A percentile compares a stretch with the other conserved stretches of the same genome.
These are phyloP conservation scores for Odocoileus virginianus DNA, from an alignment of 2,113 vertebrate genomes.

Conservation along the genomic window DNA sequence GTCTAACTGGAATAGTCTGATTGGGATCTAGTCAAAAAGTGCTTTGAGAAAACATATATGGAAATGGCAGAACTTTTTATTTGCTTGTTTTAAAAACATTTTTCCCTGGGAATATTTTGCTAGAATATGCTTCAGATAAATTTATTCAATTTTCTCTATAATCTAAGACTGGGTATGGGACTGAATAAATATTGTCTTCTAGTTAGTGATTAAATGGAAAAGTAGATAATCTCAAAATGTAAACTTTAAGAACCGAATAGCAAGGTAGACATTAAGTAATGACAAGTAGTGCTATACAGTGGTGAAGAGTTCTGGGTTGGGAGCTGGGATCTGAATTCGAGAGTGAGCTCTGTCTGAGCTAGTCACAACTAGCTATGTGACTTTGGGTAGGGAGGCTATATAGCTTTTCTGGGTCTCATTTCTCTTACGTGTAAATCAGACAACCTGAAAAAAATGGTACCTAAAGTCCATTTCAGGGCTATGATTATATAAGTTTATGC, in stretches of 20 bases:
- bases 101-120: constrained; percentile 12
- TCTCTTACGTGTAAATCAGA: neutral
- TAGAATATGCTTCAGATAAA: neutral
- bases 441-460: neutral
- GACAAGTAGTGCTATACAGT: neutral
- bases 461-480: neutral
- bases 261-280: neutral
- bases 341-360: neutral
- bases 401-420: neutral
- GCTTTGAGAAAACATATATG: neutral
- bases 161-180: neutral
- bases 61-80: neutral
- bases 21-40: neutral
- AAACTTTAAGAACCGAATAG: constrained; percentile 7
- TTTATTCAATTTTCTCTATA: constrained; percentile 18
- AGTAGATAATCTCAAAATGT: neutral
- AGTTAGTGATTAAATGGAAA: constrained; percentile 23
- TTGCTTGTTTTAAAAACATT: constrained; percentile 6
- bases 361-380: neutral
- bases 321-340: neutral
- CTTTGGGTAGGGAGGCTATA: neutral
- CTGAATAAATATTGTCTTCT: neutral
- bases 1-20: neutral
- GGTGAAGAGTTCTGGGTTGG: neutral
- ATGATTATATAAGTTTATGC: neutral